Base-by-base conservation (phyloP, 2,888 invertebrate genomes). In the Diachrysia chrysitis region DNA sequence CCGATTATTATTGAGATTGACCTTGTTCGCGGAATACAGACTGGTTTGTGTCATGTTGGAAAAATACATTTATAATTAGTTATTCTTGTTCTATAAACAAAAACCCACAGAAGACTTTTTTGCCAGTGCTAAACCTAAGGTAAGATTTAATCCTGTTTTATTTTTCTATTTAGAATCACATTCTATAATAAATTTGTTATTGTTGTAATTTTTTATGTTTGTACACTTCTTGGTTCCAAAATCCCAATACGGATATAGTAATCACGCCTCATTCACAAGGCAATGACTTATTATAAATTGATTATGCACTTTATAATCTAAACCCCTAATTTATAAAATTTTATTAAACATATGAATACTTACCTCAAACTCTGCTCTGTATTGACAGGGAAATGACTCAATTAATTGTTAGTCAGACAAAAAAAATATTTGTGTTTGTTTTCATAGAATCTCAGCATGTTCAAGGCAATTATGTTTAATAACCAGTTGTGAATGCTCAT, bases 1-100 rank as follows among this genome's bases (percentile, higher is more conserved):
- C 51, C 42, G 69, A 65, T 71, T 81, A 68, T 55, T 67, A 73
- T 76, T 82, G 79, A 79, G 66, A 73, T 76, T 82, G 79, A 79
- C 79, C 79, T 80, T 80, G 79, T 70, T 71, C 71, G 67, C 67
- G 54, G 48, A 71, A 71, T 21, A 59, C 67, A 55, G 62, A 81
- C 78, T 68, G 73, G 76, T 73, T 81, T 73, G 25, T 66, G 61
- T 73, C 54, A 54, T 65, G 56, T 66, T 60, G 35, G 55, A 66
- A 75, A 76, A 70, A 71, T 19, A 56, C 21, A 69, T 69, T 58
- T 58, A 61, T 25, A 37, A 19, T 35, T 48, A 66, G 70, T 69
- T 76, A 73, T 70, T 65, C 68, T 48, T 48, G 58, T 60, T 53
- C 57, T 60, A 2, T 53, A 63, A 53, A 67, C 55, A 67, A 35